A percentile compares a stretch with the other conserved stretches of the same genome.
These are phyloP conservation scores for Neodiprion fabricii DNA, from an alignment of 1,140 invertebrate species.

Conservation along the genomic window DNA sequence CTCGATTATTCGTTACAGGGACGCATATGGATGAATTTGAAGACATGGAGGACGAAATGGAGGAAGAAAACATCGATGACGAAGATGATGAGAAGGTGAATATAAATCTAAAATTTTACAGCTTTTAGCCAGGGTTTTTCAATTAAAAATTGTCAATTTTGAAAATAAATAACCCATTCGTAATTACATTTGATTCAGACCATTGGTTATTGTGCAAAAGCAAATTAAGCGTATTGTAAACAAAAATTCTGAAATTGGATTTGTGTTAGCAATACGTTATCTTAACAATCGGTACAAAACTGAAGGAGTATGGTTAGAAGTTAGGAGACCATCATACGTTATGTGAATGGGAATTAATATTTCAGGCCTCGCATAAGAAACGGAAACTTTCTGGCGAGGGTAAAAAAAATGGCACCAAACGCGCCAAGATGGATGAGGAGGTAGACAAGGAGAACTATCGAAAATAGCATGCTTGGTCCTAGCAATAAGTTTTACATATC, in stretches of 20 bases:
- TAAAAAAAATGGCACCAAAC: slow-evolving; percentile 63
- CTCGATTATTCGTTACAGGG: slow-evolving; percentile 39
- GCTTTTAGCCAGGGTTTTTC: slow-evolving; percentile 17
- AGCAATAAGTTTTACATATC: neutral
- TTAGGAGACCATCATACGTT: neutral
- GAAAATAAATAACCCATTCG: too few relatives aligned
- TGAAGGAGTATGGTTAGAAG: neutral
- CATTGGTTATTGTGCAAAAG: too few relatives aligned
- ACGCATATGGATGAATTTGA: slow-evolving; percentile 78
- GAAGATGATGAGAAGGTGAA: slow-evolving; percentile 73
- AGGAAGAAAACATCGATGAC: slow-evolving; percentile 77
- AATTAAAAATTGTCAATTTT: neutral
- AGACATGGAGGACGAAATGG: slow-evolving; percentile 78
- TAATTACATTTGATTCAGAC: too few relatives aligned
- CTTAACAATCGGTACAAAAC: neutral
- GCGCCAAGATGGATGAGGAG: slow-evolving; percentile 56
- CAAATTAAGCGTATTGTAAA: too few relatives aligned
- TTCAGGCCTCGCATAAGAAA: slow-evolving; percentile 62
- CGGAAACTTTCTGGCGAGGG: slow-evolving; percentile 56
- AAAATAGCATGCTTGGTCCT: slow-evolving; percentile 5
- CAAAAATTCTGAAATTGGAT: too few relatives aligned
- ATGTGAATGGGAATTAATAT: slow-evolving; percentile 28
- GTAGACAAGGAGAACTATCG: slow-evolving; percentile 52
- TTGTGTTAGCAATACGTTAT: too few relatives aligned
- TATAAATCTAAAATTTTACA: slow-evolving; percentile 20